Percentiles rank a stretch among this genome's conserved stretches.
Evolutionary conservation across 2,113 vertebrate species (phyloP).

Genomic region (Anoplopoma fimbria): DNA sequence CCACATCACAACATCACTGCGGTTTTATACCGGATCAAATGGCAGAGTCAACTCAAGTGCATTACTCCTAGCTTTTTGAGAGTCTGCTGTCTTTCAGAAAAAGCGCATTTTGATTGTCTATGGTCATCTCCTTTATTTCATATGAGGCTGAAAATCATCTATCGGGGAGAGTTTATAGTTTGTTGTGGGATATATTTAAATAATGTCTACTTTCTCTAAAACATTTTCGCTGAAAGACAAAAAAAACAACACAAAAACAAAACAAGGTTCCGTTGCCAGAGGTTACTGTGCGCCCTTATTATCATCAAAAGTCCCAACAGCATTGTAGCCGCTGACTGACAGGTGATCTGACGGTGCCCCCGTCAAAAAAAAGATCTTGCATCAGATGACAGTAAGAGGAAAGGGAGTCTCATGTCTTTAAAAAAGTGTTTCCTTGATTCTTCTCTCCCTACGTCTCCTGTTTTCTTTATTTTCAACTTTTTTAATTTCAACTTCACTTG

Average conservation of each 20-base stretch:
- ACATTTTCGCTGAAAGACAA: neutral
- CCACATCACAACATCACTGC: neutral
- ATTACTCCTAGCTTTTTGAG: neutral
- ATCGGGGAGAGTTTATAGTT: too few relatives aligned
- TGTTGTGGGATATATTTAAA: neutral
- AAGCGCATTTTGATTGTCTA: neutral
- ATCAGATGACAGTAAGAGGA: neutral
- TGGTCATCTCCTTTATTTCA: neutral
- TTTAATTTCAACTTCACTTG: too few relatives aligned
- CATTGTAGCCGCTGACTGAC: neutral
- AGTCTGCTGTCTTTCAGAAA: neutral
- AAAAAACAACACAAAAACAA: neutral
- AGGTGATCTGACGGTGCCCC: neutral
- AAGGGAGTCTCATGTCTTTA: neutral
- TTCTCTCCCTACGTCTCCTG: neutral
- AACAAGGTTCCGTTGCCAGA: neutral
- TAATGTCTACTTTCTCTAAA: neutral
- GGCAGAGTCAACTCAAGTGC: neutral
- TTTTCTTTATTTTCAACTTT: too few relatives aligned
- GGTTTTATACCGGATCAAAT: neutral
- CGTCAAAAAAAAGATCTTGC: neutral
- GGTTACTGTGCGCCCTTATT: neutral
- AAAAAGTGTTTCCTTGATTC: too few relatives aligned
- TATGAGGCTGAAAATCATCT: neutral
- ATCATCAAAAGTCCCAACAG: neutral